These are phyloP conservation scores for Drosophila lacicola DNA, from an alignment of 2,888 invertebrate species.

Conservation along the genomic window DNA sequence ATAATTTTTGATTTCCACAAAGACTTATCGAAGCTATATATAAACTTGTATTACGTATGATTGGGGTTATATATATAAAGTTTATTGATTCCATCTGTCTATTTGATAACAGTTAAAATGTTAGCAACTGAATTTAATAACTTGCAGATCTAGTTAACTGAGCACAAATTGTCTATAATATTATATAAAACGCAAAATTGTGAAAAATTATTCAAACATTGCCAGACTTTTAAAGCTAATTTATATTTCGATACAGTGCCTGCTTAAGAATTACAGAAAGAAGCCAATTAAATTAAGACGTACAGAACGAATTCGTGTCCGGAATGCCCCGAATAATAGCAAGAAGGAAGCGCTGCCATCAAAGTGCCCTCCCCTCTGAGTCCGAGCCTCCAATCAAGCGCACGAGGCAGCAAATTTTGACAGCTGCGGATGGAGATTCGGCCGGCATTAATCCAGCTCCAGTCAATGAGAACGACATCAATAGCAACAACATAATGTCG, in stretches of 20 bases:
- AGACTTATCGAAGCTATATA: too few species aligned
- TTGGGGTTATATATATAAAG: too few species aligned
- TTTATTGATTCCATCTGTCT: too few species aligned
- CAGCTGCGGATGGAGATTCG: background rate
- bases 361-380: background rate
- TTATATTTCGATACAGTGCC: background rate
- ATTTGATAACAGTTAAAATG: too few species aligned
- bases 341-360: background rate
- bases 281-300: background rate
- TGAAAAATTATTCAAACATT: background rate
- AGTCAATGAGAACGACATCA: background rate
- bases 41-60: too few species aligned
- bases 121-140: too few species aligned
- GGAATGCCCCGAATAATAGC: background rate
- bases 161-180: background rate
- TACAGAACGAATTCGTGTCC: background rate
- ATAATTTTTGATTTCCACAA: too few species aligned
- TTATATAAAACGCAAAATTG: background rate
- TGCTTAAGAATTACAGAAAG: background rate
- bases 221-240: background rate
- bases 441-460: background rate
- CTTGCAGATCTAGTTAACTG: background rate
- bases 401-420: background rate
- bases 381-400: conserved; percentile 7
- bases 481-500: background rate